phyloP scores from a whole-genome alignment of 2,797 vertebrate species.

The Molossus alvarezi region DNA sequence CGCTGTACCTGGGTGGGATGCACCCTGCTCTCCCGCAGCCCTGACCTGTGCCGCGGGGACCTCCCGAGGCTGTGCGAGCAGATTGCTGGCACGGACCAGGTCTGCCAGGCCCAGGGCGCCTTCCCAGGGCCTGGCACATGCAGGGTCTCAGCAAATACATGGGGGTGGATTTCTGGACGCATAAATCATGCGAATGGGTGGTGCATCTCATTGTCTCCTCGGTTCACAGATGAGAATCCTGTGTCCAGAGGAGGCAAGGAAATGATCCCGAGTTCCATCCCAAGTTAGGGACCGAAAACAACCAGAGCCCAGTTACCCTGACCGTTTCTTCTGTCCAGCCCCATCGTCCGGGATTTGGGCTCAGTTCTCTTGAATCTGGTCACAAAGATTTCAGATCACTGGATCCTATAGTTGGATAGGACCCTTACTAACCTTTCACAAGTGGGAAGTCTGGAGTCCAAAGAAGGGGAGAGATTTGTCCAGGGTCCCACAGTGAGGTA shows the following conservation, averaged over 20 bases:
- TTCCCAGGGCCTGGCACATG: background rate
- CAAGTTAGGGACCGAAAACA: background rate
- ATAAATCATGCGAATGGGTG: background rate
- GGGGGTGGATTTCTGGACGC: background rate
- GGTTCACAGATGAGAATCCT: background rate
- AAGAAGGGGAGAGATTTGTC: background rate
- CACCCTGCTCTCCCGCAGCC: background rate
- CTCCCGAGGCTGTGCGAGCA: background rate
- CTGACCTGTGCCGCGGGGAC: background rate
- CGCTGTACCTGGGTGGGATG: background rate
- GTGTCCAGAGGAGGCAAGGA: background rate
- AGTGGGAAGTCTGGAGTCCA: background rate
- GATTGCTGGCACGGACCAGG: too few relatives aligned
- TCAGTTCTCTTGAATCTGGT: background rate
- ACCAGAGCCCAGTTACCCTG: background rate
- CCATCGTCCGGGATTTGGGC: background rate
- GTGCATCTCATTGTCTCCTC: background rate
- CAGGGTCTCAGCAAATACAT: background rate
- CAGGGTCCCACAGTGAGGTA: background rate
- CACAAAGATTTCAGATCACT: conserved; percentile 1
- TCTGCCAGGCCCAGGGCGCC: background rate
- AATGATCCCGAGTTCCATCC: background rate
- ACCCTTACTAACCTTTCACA: background rate
- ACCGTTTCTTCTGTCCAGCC: background rate
- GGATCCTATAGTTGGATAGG: background rate